A percentile compares a stretch with the other conserved stretches of the same genome.
Conservation (phyloP, 2,113 vertebrate genomes). For the Ciconia boyciana region DNA sequence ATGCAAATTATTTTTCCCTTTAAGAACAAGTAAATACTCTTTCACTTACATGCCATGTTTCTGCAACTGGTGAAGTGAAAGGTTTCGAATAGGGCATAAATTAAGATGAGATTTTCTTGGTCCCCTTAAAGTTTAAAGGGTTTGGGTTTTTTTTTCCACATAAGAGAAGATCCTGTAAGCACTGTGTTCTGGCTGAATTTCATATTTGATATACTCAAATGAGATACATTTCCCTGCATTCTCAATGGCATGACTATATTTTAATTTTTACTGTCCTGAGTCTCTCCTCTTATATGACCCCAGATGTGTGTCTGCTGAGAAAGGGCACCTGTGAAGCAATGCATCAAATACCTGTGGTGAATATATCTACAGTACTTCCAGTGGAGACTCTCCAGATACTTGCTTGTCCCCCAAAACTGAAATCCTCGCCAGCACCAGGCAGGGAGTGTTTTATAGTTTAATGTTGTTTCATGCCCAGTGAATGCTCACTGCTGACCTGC, state of each 20-base stretch:
- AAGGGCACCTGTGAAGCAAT: neutral
- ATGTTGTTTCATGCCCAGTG: conserved; percentile 36
- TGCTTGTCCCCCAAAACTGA: neutral
- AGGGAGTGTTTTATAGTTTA: neutral
- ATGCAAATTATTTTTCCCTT: neutral
- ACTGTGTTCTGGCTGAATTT: neutral
- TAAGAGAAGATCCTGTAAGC: neutral
- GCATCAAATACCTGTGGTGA: neutral
- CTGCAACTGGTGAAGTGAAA: neutral
- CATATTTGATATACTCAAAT: neutral
- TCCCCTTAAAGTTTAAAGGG: neutral
- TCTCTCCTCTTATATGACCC: neutral
- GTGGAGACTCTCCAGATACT: neutral
- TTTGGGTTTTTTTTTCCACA: neutral
- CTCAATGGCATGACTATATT: neutral
- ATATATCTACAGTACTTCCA: neutral
- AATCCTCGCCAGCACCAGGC: neutral
- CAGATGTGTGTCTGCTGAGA: neutral
- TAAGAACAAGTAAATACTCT: neutral
- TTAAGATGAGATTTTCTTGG: neutral
- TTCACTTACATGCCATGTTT: neutral
- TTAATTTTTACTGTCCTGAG: neutral
- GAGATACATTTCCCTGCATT: neutral
- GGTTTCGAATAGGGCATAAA: neutral
- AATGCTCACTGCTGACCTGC: conserved; percentile 17